A percentile compares a stretch with the other conserved stretches of the same genome.
Conservation (phyloP, 2,113 vertebrate species). For the Jacana jacana region DNA sequence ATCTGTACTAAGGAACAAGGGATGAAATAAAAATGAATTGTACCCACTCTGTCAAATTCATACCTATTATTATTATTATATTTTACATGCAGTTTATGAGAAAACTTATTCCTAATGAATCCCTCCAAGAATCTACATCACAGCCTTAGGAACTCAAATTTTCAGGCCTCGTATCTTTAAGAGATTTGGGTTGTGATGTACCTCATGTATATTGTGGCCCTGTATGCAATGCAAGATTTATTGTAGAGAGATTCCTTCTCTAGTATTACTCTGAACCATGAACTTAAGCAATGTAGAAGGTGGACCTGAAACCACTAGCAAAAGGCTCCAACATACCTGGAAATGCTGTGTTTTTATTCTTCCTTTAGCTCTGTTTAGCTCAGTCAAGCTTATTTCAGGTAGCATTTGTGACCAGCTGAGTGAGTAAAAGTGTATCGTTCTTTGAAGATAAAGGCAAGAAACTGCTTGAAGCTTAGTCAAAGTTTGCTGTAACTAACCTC, state of each 20-base stretch:
- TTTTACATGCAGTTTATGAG: not conserved
- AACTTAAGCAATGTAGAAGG: not conserved
- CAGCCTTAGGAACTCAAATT: not conserved
- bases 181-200: not conserved
- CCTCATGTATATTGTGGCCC: not conserved
- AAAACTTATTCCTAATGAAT: not conserved
- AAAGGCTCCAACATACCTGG: not conserved
- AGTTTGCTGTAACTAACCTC: not conserved
- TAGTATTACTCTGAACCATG: not conserved
- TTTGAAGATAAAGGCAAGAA: not conserved
- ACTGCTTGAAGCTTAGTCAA: not conserved
- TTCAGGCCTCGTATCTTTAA: not conserved
- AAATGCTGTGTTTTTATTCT: not conserved
- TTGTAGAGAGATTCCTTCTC: not conserved
- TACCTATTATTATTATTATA: no score
- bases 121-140: not conserved
- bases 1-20: not conserved
- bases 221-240: not conserved
- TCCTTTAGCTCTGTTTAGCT: not conserved
- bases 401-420: not conserved
- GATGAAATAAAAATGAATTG: not conserved
- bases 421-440: not conserved
- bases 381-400: not conserved
- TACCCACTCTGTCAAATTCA: not conserved
- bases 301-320: not conserved